Evolutionary conservation across 2,888 invertebrate species (phyloP).

Genomic region (Zygaena filipendulae): DNA sequence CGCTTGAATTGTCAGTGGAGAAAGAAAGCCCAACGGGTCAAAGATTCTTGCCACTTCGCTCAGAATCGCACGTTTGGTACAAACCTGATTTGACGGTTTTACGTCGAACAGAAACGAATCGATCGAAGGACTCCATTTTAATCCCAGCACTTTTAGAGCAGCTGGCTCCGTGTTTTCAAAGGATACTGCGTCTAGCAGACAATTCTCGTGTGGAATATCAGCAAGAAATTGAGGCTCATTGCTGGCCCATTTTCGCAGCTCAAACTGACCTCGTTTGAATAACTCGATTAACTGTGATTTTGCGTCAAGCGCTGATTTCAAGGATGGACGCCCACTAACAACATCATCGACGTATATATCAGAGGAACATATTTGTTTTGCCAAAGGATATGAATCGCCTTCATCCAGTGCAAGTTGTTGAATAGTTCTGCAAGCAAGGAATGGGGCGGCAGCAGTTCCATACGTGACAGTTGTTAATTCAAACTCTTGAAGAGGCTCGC

Average conservation of each 20-base stretch:
- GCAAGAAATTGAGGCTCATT: slow-evolving; percentile 3
- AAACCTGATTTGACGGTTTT: slow-evolving; percentile 1
- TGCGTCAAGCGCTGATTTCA: slow-evolving; percentile 1
- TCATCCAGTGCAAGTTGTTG: slow-evolving; percentile 12
- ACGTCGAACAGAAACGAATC: slow-evolving; percentile 7
- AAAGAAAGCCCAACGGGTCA: slow-evolving; percentile 14
- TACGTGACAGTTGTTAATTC: slow-evolving; percentile 12
- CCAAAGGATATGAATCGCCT: slow-evolving; percentile 7
- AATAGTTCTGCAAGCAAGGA: slow-evolving; percentile 12
- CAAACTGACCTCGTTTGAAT: slow-evolving; percentile 4
- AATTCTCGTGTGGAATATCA: slow-evolving; percentile 5
- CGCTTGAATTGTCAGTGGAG: slow-evolving; percentile 11
- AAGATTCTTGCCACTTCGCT: slow-evolving; percentile 13
- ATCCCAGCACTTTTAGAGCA: slow-evolving; percentile 2
- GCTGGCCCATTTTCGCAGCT: slow-evolving; percentile 9
- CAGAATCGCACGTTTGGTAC: slow-evolving; percentile 10
- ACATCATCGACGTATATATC: slow-evolving; percentile 9
- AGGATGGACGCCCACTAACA: slow-evolving; percentile 1
- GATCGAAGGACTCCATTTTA: slow-evolving; percentile 5
- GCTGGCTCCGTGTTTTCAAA: slow-evolving; percentile 1
- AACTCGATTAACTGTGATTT: slow-evolving; percentile 5
- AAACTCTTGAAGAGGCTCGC: slow-evolving; percentile 10
- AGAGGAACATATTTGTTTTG: slow-evolving; percentile 3
- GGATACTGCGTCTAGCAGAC: slow-evolving; percentile 2
- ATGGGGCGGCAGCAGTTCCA: slow-evolving; percentile 10